These are phyloP conservation scores for Drosophila cardini DNA, from an alignment of 1,140 invertebrate species.

Conservation along the genomic window DNA sequence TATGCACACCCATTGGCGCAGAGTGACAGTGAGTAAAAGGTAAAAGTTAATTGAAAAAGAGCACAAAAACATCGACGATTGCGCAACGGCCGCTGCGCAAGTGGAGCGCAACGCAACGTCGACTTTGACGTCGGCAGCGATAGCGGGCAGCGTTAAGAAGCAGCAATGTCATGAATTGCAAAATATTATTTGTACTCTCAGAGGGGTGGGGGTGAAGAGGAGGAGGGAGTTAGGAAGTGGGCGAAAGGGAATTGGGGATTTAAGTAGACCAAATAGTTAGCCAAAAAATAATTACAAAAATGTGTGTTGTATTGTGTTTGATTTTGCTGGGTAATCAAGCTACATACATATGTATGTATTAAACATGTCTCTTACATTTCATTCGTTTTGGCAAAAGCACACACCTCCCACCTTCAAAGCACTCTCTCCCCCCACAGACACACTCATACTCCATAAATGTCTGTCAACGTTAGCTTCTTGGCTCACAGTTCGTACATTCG, in stretches of 20 bases:
- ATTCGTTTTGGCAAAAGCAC: not conserved
- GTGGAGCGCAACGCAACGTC: conserved; percentile 51
- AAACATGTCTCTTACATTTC: conserved; percentile 14
- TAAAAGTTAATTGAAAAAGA: conserved; percentile 73
- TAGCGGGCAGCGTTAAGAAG: conserved; percentile 28
- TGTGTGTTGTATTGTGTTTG: not conserved
- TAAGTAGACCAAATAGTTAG: not conserved
- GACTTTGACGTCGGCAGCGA: not conserved
- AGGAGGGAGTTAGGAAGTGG: not conserved
- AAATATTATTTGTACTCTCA: conserved; percentile 29
- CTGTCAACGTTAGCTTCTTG: conserved; percentile 7
- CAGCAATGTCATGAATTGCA: conserved; percentile 59
- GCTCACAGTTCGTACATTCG: conserved; percentile 3
- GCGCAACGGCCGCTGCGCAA: conserved; percentile 66
- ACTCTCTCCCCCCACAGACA: not conserved
- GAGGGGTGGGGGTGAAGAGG: not conserved
- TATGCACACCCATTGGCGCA: conserved; percentile 8
- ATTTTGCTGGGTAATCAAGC: conserved; percentile 8
- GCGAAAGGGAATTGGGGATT: not conserved
- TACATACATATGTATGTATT: no score
- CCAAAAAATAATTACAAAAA: conserved; percentile 21
- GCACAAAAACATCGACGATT: conserved; percentile 63
- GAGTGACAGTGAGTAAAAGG: conserved; percentile 59
- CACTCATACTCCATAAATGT: not conserved
- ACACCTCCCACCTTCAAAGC: not conserved